Percentiles rank a stretch among this genome's conserved stretches.
Conservation (phyloP, 2,113 vertebrate genomes). For the Bettongia penicillata region DNA sequence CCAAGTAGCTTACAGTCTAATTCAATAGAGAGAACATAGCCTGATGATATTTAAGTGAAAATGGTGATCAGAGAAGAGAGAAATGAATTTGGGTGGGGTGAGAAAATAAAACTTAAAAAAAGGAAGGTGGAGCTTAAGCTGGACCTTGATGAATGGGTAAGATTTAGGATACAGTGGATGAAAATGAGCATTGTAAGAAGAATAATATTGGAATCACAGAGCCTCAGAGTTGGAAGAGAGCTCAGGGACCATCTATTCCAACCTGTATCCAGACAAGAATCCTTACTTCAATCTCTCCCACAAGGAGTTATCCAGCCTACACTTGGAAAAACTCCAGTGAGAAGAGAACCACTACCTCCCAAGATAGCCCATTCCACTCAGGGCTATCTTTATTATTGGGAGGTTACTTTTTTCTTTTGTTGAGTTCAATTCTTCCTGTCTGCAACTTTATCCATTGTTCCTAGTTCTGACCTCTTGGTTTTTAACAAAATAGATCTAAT, state of each 20-base stretch:
- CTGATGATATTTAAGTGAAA: not conserved
- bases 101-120: not conserved
- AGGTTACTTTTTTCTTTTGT: not conserved
- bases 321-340: not conserved
- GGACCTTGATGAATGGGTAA: not conserved
- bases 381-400: not conserved
- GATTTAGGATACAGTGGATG: not conserved
- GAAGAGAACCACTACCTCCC: not conserved
- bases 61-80: not conserved
- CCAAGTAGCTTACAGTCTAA: not conserved
- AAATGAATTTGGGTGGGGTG: not conserved
- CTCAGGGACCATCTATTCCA: not conserved
- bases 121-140: not conserved
- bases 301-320: not conserved
- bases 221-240: not conserved
- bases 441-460: not conserved
- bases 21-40: not conserved
- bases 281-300: not conserved
- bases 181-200: not conserved
- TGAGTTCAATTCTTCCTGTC: not conserved
- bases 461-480: not conserved
- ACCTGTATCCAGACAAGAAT: not conserved
- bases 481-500: not conserved
- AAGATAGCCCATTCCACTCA: not conserved
- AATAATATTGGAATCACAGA: not conserved